These are phyloP conservation scores for Ichneumoninae sp. DNA, from an alignment of 2,888 invertebrate genomes.

Conservation along the genomic window DNA sequence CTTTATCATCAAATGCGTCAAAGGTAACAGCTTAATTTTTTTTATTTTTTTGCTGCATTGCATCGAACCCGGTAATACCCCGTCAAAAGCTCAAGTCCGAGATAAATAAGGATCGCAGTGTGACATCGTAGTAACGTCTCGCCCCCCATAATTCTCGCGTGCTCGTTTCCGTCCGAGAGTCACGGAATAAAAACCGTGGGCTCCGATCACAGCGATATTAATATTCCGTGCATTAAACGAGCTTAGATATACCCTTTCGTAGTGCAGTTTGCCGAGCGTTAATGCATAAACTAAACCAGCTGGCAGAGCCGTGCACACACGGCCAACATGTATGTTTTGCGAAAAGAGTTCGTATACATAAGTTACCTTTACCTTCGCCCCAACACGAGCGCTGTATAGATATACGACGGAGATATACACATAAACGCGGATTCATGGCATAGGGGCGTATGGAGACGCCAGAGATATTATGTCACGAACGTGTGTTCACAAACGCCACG, in stretches of 20 bases:
- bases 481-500: conserved; percentile 3
- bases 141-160: background rate
- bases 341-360: conserved; percentile 18
- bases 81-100: conserved; percentile 1
- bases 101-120: conserved; percentile 10
- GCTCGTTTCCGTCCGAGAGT: conserved; percentile 1
- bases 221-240: conserved; percentile 51
- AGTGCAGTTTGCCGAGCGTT: background rate
- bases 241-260: background rate
- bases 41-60: background rate
- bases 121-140: conserved; percentile 21
- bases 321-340: conserved; percentile 49
- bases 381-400: background rate
- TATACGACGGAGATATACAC: background rate
- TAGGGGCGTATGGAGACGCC: conserved; percentile 1
- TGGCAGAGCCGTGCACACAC: conserved; percentile 22
- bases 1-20: background rate
- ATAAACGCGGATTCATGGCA: conserved; percentile 30
- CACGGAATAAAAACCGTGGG: conserved; percentile 42
- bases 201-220: conserved; percentile 51
- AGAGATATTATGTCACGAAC: conserved; percentile 50
- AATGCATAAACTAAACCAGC: conserved; percentile 21
- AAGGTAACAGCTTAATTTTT: background rate
- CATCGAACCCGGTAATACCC: background rate
- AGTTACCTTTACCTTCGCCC: conserved; percentile 3